These are phyloP conservation scores for Ectemnius lituratus DNA, from an alignment of 2,888 invertebrate genomes.

Conservation along the genomic window DNA sequence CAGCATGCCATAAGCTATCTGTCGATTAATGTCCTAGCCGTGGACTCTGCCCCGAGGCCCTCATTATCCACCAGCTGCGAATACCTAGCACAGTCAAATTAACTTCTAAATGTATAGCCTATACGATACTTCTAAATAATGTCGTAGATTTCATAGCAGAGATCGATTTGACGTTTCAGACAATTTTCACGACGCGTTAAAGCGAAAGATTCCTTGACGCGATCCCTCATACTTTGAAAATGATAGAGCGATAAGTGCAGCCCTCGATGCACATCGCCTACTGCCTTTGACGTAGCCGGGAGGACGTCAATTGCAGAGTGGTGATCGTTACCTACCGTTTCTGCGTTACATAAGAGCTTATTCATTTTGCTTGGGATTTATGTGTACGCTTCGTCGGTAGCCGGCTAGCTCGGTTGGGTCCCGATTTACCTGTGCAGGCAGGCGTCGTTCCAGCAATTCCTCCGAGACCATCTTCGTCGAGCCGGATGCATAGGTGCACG, in stretches of 20 bases:
- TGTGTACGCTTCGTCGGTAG: not conserved
- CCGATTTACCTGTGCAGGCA: not conserved
- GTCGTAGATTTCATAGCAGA: too few relatives aligned
- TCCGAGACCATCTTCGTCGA: constrained; percentile 29
- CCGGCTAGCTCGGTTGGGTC: not conserved
- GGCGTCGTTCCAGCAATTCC: not conserved
- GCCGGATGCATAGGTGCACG: constrained; percentile 59
- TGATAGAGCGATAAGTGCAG: too few relatives aligned
- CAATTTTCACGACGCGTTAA: too few relatives aligned
- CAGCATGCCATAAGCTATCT: constrained; percentile 42
- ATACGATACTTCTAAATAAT: too few relatives aligned
- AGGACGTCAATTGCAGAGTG: not conserved
- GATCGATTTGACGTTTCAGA: too few relatives aligned
- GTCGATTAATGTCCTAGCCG: constrained; percentile 42
- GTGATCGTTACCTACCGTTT: not conserved
- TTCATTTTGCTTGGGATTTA: not conserved
- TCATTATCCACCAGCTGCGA: too few relatives aligned
- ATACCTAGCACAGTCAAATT: too few relatives aligned
- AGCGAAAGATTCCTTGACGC: too few relatives aligned
- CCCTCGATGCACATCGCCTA: too few relatives aligned
- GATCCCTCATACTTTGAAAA: too few relatives aligned
- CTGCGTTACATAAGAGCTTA: constrained; percentile 3
- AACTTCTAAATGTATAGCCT: too few relatives aligned
- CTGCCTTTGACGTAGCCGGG: not conserved
- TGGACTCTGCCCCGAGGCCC: constrained; percentile 19